Evolutionary conservation across 2,113 vertebrate species (phyloP).

Genomic region (Excalfactoria chinensis): DNA sequence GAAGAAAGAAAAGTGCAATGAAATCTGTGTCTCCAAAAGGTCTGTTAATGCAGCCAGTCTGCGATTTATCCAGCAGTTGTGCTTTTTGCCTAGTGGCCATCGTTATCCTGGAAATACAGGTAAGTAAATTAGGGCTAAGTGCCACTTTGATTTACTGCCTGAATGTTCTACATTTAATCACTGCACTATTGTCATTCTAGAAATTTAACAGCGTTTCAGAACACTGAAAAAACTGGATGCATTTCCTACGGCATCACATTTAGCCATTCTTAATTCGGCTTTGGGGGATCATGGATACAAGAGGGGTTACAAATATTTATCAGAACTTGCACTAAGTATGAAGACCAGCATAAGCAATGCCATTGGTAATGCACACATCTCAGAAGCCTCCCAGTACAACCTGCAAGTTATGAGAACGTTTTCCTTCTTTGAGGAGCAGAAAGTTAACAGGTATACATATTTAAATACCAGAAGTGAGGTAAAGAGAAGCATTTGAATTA

Average conservation of each 20-base stretch:
- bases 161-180: background rate
- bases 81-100: background rate
- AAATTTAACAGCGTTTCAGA: background rate
- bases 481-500: conserved; percentile 73
- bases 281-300: background rate
- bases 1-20: background rate
- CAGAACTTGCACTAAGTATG: background rate
- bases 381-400: conserved; percentile 21
- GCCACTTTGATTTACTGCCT: background rate
- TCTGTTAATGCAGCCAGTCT: background rate
- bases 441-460: conserved; percentile 29
- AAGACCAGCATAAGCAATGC: background rate
- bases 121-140: background rate
- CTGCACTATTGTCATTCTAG: background rate
- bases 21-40: background rate
- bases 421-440: conserved; percentile 24
- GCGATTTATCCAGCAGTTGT: background rate
- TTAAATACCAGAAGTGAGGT: conserved; percentile 77
- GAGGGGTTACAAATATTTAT: background rate
- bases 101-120: background rate
- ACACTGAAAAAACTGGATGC: background rate
- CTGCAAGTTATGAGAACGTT: background rate
- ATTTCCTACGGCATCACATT: background rate
- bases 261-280: background rate
- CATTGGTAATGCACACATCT: background rate